Base-by-base conservation (phyloP, 2,797 vertebrate genomes). In the Hoplostethus atlanticus region DNA sequence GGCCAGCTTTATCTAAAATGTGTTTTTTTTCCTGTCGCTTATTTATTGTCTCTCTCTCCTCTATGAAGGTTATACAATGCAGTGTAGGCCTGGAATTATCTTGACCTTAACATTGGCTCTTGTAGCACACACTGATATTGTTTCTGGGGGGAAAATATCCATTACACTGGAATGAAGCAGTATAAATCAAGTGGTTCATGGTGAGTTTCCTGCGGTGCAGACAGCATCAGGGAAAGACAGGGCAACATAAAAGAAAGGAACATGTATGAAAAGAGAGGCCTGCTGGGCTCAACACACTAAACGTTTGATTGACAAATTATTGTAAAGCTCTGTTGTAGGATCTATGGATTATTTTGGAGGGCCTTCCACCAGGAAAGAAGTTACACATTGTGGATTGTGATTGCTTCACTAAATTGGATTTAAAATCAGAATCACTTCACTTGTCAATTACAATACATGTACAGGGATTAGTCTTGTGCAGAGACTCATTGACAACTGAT, bases 31-130 rank as follows among this genome's bases (percentile, higher is more conserved):
- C 65, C 42, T 66, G 38, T 55, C 65, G 62, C 76, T 90, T 91
- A 84, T 91, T 91, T 91, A 93, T 90, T 81, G 88, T 87, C 80
- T 90, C 64, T 55, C 42, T 85, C 75, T 77, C 84, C 76, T 72
- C 76, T 48, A 52, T 83, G 89, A 93, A 92, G 90, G 92, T 92
- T 89, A 89, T 81, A 90, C 85, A 84, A 68, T 42, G 30, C 67
- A 79, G 79, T 62, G 56, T 58, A 65, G 58, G 28, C 66, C 82
- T 85, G 67, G 76, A 87, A 90, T 87, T 56, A 91, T 87, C 78
- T 88, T 89, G 86, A 88, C 88, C 86, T 86, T 74, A 85, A 62
- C 62, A 54, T 21, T 1, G 12, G 50, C 68, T 70, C 62, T 51
- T 68, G 64, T 71, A 76, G 73, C 72, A 64, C 75, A 77, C 52